Conservation (phyloP, 2,888 invertebrate genomes). For the Crematogaster levior region DNA sequence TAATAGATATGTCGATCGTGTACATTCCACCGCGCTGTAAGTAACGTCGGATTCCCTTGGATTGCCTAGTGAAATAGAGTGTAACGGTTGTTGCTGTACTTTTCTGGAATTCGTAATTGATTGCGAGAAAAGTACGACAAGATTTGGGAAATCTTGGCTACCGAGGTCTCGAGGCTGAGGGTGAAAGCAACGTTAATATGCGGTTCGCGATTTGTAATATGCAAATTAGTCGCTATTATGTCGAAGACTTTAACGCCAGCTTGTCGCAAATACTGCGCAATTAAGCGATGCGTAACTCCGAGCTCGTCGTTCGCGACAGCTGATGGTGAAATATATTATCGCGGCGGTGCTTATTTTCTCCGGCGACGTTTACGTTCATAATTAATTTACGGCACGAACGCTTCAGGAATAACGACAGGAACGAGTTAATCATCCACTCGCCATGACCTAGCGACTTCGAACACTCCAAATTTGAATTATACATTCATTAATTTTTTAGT, state of each 20-base stretch:
- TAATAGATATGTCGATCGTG: conserved; percentile 46
- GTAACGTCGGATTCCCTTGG: conserved; percentile 9
- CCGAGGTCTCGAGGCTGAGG: too few relatives aligned
- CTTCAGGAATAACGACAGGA: conserved; percentile 19
- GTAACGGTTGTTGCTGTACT: conserved; percentile 28
- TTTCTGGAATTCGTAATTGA: conserved; percentile 33
- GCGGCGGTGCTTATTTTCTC: conserved; percentile 44
- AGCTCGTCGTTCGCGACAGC: not conserved
- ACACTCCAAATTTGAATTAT: not conserved
- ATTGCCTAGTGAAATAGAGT: conserved; percentile 21
- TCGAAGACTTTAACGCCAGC: not conserved
- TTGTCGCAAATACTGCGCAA: conserved; percentile 34
- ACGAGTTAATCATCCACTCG: conserved; percentile 48
- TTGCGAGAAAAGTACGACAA: not conserved
- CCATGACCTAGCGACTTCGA: not conserved
- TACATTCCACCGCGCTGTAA: conserved; percentile 12
- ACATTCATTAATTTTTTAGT: not conserved
- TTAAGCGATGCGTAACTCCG: conserved; percentile 25
- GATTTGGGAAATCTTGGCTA: not conserved
- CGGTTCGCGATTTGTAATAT: not conserved
- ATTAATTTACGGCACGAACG: conserved; percentile 57
- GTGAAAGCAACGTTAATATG: conserved; percentile 24
- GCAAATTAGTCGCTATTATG: conserved; percentile 24
- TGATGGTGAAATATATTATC: conserved; percentile 58
- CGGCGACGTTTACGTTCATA: conserved; percentile 56